Evolutionary conservation across 2,888 invertebrate genomes (phyloP).

Genomic region (Zhengitettix transpicula): DNA sequence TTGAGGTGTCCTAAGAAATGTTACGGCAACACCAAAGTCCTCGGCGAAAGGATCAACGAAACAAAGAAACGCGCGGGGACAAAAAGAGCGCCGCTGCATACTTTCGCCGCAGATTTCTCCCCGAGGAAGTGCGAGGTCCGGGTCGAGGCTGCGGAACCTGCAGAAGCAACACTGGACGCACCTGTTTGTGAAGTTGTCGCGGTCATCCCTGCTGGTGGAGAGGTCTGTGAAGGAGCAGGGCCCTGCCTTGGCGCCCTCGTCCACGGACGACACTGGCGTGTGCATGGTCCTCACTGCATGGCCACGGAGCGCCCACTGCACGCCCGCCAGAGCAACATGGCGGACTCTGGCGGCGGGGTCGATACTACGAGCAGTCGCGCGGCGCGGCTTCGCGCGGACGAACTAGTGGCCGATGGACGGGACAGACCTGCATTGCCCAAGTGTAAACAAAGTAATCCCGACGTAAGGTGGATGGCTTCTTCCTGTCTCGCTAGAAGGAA

Average conservation of each 20-base stretch:
- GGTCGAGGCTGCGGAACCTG: no score
- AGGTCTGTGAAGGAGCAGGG: constrained; percentile 3
- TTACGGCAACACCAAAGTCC: no score
- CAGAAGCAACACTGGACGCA: constrained; percentile 5
- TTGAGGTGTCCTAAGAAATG: no score
- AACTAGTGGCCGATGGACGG: no score
- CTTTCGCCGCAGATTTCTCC: neutral
- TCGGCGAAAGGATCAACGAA: no score
- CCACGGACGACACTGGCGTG: constrained; percentile 27
- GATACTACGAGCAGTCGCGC: neutral
- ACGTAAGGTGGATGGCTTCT: no score
- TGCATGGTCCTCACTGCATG: constrained; percentile 21
- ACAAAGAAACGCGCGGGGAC: no score
- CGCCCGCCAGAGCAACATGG: neutral
- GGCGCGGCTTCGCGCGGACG: neutral
- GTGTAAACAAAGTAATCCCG: no score
- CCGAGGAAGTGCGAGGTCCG: no score
- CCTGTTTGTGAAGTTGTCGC: constrained; percentile 26
- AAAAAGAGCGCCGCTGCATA: neutral
- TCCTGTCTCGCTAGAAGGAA: no score
- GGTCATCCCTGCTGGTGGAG: constrained; percentile 21
- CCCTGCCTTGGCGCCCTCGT: constrained; percentile 8
- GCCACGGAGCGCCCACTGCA: neutral
- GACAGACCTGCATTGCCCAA: no score
- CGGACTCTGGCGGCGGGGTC: neutral